Base-by-base conservation (phyloP, 2,113 vertebrate genomes). In the Pao palembangensis region DNA sequence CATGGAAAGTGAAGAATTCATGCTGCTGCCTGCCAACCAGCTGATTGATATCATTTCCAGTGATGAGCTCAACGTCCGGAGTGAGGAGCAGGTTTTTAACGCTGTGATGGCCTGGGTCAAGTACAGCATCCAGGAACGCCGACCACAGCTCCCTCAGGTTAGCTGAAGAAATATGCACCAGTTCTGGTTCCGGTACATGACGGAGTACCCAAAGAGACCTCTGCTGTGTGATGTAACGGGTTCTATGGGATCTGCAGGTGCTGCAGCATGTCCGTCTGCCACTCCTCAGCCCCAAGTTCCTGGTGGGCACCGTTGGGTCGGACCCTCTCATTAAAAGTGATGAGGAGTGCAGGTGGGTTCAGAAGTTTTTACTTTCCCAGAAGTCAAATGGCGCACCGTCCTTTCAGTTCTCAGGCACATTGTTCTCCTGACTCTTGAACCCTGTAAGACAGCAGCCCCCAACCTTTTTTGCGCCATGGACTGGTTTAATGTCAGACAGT, bases 91-190 rank as follows among this genome's bases (percentile, higher is more conserved):
- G 79, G 97, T 98, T 56, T 99, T 98, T 86, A 98, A 93, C 0
- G 97, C 97, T 0, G 96, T 99, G 64, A 98, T 99, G 95, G 96
- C 97, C 56, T 99, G 97, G 97, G 96, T 99, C 55, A 99, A 98
- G 65, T 98, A 99, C 87, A 98, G 96, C 88, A 98, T 99, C 82
- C 97, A 98, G 79, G 96, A 99, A 55, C 91, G 97, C 46, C 89
- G 97, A 20, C 96, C 94, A 7, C 97, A 98, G 76, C 89, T 99
- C 8, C 95, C 97, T 13, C 97, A 98, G 95, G 97, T 99, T 61
- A 8, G 2, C 14, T 14, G 21, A 23, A 23, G 21, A 2, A 7
- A 23, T 5, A 8, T 31, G 5, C 28, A 16, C 19, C 46, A 16
- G 31, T 14, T 48, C 13, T 25, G 16, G 19, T 6, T 31, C 21